A percentile compares a stretch with the other conserved stretches of the same genome.
These are phyloP conservation scores for Pristionchus arcanus DNA, from an alignment of 2,888 invertebrate genomes.

Conservation along the genomic window DNA sequence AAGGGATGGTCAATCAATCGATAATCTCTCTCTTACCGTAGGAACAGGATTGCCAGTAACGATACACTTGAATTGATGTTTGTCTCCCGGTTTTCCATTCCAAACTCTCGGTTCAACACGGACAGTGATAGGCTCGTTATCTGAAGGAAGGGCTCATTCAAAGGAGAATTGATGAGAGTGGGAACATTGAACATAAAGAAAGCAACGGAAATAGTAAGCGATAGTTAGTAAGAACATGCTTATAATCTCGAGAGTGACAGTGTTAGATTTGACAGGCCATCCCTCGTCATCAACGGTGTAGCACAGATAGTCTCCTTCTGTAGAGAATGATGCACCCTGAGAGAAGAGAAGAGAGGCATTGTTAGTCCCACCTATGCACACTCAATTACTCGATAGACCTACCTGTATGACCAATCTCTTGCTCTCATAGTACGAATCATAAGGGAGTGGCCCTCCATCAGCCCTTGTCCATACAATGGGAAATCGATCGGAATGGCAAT, in stretches of 20 bases:
- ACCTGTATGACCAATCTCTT: constrained; percentile 72
- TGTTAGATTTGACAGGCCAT: constrained; percentile 48
- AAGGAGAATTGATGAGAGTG: neutral
- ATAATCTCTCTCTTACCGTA: constrained; percentile 52
- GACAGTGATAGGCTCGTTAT: constrained; percentile 78
- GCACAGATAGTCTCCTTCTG: constrained; percentile 42
- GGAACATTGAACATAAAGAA: neutral
- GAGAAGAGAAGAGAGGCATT: neutral
- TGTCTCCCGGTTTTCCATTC: constrained; percentile 78
- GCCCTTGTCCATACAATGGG: constrained; percentile 29
- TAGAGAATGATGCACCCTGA: constrained; percentile 30
- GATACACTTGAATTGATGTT: constrained; percentile 76
- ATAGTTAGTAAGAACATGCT: constrained; percentile 47
- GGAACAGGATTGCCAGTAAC: constrained; percentile 76
- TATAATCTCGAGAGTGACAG: constrained; percentile 17
- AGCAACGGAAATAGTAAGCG: neutral
- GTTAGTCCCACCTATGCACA: neutral
- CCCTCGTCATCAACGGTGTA: constrained; percentile 7
- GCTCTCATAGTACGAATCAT: constrained; percentile 71
- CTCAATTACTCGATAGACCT: neutral
- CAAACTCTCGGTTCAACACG: constrained; percentile 77
- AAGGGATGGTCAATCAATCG: neutral
- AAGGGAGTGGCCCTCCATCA: constrained; percentile 67
- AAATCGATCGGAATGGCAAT: constrained; percentile 68
- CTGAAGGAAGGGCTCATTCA: constrained; percentile 58